phyloP scores from a whole-genome alignment of 2,113 vertebrate species.

The chimpanzee (Pan troglodytes) region NHGRI_mPanTro3-v2.1_pri NC_072401.2:184663501-184664000 shows the following conservation, averaged over 20 bases:
- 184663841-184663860: background rate
- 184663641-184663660: too few relatives aligned
- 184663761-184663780: background rate
- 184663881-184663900: background rate
- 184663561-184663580: too few relatives aligned
- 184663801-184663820: background rate
- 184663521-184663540: too few relatives aligned
- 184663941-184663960: background rate
- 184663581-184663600: too few relatives aligned
- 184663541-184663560: too few relatives aligned
- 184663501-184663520: too few relatives aligned
- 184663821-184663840: background rate
- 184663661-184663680: too few relatives aligned
- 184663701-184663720: background rate
- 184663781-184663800: background rate
- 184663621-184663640: too few relatives aligned
- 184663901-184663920: background rate
- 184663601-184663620: too few relatives aligned
- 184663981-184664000: background rate
- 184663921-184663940: background rate
- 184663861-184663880: background rate
- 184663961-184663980: background rate
- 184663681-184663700: background rate
- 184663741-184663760: background rate
- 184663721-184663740: background rate